phyloP scores from a whole-genome alignment of 2,888 invertebrate species.

The Noctua pronuba region DNA sequence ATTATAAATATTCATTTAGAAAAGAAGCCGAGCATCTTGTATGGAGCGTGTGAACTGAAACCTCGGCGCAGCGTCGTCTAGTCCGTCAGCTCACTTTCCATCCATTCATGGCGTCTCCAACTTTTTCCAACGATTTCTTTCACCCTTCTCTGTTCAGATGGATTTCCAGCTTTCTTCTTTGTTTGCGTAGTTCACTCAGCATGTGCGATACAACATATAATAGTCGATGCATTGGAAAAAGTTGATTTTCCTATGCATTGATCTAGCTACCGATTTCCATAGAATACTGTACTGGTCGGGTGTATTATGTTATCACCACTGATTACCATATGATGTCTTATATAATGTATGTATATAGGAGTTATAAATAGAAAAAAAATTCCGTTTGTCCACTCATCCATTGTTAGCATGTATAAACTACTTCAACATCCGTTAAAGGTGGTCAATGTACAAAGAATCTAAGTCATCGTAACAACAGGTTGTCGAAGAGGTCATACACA shows the following conservation, averaged over 20 bases:
- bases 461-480: not conserved
- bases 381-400: not conserved
- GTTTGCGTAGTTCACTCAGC: constrained; percentile 64
- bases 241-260: not conserved
- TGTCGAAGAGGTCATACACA: constrained; percentile 10
- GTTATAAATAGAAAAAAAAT: not conserved
- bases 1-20: constrained; percentile 75
- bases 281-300: not conserved
- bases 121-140: constrained; percentile 89
- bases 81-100: constrained; percentile 88
- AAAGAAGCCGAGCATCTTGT: constrained; percentile 74
- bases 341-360: not conserved
- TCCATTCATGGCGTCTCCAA: constrained; percentile 88
- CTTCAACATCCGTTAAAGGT: not conserved
- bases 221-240: constrained; percentile 36
- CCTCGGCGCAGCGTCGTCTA: constrained; percentile 75
- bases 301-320: not conserved
- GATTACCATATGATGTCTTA: not conserved
- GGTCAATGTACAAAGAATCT: not conserved
- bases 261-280: not conserved
- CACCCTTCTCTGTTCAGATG: constrained; percentile 79
- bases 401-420: not conserved
- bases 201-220: constrained; percentile 42
- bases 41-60: constrained; percentile 88
- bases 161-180: constrained; percentile 85